phyloP scores from a whole-genome alignment of 92 coral and sea anemone genomes.

The Actinernus sp. region DNA sequence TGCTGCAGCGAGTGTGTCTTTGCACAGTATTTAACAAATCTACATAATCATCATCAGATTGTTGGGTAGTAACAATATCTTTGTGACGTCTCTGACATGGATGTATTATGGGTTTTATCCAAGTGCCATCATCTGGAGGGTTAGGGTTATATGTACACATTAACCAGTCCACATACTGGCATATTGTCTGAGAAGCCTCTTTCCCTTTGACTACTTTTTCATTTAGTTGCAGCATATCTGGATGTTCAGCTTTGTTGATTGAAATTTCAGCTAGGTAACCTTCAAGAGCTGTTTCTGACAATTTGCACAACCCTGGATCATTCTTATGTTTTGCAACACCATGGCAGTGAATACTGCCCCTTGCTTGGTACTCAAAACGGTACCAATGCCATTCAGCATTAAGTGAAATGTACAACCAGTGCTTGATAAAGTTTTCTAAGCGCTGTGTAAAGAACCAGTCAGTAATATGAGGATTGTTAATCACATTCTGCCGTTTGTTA shows the following conservation, averaged over 20 bases:
- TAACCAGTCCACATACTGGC: constrained; percentile 59
- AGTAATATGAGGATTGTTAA: too few species aligned
- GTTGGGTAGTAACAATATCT: constrained; percentile 17
- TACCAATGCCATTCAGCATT: constrained; percentile 60
- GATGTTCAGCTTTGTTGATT: constrained; percentile 25
- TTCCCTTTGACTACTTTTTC: constrained; percentile 42
- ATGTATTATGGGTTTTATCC: constrained; percentile 46
- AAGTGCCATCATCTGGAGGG: too few species aligned
- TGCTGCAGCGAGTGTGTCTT: too few species aligned
- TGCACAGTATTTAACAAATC: too few species aligned
- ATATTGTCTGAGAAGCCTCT: constrained; percentile 45
- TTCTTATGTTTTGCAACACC: constrained; percentile 44
- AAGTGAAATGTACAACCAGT: constrained; percentile 42
- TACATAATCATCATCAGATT: too few species aligned
- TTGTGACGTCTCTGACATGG: constrained; percentile 41
- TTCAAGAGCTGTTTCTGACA: constrained; percentile 39
- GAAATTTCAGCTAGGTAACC: constrained; percentile 59
- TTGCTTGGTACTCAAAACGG: constrained; percentile 49
- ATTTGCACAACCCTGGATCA: constrained; percentile 56
- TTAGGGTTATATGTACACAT: constrained; percentile 54
- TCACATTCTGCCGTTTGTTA: too few species aligned
- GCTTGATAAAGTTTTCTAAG: too few species aligned
- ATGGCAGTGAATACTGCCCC: too few species aligned
- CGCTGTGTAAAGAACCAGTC: too few species aligned
- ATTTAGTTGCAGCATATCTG: constrained; percentile 35